Conservation (phyloP, 2,113 vertebrate genomes). For the Ascaphus truei region DNA sequence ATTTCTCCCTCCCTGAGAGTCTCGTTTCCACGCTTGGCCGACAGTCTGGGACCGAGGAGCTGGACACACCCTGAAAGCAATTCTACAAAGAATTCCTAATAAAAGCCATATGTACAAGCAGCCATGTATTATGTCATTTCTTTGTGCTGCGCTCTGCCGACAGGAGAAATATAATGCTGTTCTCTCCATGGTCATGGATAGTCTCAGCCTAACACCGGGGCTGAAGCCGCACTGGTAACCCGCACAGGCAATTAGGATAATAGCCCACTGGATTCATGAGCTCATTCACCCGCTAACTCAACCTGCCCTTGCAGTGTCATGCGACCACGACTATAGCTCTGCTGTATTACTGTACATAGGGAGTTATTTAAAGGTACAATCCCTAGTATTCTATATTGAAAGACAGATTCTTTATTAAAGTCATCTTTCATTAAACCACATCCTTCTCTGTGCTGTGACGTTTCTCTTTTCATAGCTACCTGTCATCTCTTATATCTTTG, state of each 20-base stretch:
- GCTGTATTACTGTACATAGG: too few relatives aligned
- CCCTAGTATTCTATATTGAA: too few relatives aligned
- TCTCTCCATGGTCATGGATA: not conserved
- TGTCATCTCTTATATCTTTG: too few relatives aligned
- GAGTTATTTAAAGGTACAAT: too few relatives aligned
- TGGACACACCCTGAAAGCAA: not conserved
- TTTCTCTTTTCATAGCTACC: too few relatives aligned
- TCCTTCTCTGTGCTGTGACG: too few relatives aligned
- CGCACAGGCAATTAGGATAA: not conserved
- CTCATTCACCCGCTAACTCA: not conserved
- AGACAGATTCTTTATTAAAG: too few relatives aligned
- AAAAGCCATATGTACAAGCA: not conserved
- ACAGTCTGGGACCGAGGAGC: not conserved
- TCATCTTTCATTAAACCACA: too few relatives aligned
- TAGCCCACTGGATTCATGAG: not conserved
- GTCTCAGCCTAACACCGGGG: not conserved
- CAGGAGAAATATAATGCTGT: not conserved
- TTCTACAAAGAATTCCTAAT: not conserved
- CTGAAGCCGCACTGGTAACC: not conserved
- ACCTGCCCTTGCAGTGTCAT: not conserved
- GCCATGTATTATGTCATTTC: slow-evolving; percentile 4
- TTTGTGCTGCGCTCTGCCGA: not conserved
- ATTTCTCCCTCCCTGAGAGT: not conserved
- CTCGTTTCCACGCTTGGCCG: not conserved
- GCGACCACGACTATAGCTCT: too few relatives aligned